Evolutionary conservation across 2,113 vertebrate genomes (phyloP), one percentile per base, ranked within the genome.

Genomic region (Xiphophorus maculatus): DNA sequence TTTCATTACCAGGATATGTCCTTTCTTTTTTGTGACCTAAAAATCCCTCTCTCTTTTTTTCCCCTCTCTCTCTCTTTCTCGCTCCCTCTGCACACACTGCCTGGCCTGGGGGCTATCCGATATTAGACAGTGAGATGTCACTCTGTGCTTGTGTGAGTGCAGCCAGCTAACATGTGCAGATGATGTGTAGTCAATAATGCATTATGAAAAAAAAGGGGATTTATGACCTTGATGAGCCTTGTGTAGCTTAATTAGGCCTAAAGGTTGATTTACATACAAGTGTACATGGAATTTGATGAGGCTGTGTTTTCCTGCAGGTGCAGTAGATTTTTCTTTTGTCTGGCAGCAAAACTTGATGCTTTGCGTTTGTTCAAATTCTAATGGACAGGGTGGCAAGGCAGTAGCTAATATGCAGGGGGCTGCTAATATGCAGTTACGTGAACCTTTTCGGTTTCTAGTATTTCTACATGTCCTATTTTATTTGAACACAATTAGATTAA

Each of bases 201-300:
- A 92, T 94, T 93, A 93, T 93, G 84, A 91, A 93, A 93, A 92
- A 66, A 74, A 90, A 93, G 77, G 69, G 83, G 82, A 92, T 91
- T 91, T 90, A 91, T 94, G 92, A 93, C 93, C 90, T 94, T 94
- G 83, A 92, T 92, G 90, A 86, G 89, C 73, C 89, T 88, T 88
- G 86, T 90, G 84, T 90, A 90, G 92, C 90, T 94, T 95, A 94
- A 95, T 95, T 93, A 93, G 89, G 90, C 90, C 88, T 91, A 92
- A 93, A 90, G 91, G 92, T 93, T 91, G 88, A 94, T 94, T 93
- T 94, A 87, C 92, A 91, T 92, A 85, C 80, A 81, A 80, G 72
- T 79, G 84, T 84, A 88, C 77, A 80, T 83, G 91, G 79, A 88
- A 85, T 83, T 69, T 88, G 89, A 87, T 88, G 81, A 90, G 92